phyloP scores from a whole-genome alignment of 2,797 vertebrate species.

The Amniataba percoides region DNA sequence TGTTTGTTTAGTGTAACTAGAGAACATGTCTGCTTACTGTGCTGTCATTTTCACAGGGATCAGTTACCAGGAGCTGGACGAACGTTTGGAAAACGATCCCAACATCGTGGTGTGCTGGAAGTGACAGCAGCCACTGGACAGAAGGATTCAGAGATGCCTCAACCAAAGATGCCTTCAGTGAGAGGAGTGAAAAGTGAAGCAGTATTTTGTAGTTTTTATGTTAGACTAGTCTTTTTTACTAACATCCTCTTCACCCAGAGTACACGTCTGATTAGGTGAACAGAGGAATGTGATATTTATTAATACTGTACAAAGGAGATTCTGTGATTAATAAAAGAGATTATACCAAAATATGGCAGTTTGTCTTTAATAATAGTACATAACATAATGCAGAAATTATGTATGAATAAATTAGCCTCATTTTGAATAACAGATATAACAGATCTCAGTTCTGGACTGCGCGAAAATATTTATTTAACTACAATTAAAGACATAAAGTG shows the following conservation, averaged over 20 bases:
- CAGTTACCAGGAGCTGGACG: conserved; percentile 97
- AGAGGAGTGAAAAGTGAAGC: conserved; percentile 15
- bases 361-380: conserved; percentile 4
- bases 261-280: neutral
- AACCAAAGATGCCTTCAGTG: conserved; percentile 64
- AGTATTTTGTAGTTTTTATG: conserved; percentile 40
- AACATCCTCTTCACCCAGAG: neutral
- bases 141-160: conserved; percentile 41
- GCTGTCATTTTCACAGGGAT: conserved; percentile 87
- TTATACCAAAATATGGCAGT: neutral
- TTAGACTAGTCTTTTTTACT: conserved; percentile 1
- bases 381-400: no score
- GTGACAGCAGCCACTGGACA: conserved; percentile 60
- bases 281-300: conserved; percentile 36
- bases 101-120: conserved; percentile 99
- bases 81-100: conserved; percentile 96
- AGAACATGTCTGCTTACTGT: conserved; percentile 21
- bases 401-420: neutral
- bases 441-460: neutral
- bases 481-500: neutral
- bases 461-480: no score
- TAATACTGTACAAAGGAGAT: conserved; percentile 25
- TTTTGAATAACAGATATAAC: neutral
- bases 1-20: neutral
- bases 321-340: conserved; percentile 41